phyloP scores from a whole-genome alignment of 2,113 vertebrate species.

The Willisornis vidua region DNA sequence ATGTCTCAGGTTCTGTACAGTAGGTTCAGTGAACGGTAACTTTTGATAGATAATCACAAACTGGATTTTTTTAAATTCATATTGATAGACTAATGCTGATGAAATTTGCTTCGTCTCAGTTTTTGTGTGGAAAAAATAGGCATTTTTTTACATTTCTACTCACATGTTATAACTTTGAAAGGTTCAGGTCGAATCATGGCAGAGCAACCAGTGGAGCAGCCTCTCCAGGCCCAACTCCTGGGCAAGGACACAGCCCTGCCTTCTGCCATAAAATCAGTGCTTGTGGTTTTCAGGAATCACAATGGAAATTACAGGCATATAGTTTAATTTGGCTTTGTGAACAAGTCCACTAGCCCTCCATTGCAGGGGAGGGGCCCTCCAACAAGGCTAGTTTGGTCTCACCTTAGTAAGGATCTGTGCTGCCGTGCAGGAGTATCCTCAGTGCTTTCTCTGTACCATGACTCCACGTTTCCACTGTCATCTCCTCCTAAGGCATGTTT shows the following conservation, averaged over 20 bases:
- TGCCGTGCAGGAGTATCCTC: neutral
- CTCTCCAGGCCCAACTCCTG: neutral
- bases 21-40: constrained; percentile 1
- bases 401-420: neutral
- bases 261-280: rapidly evolving
- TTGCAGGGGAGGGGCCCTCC: rapidly evolving
- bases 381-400: neutral
- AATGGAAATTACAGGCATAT: neutral
- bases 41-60: neutral
- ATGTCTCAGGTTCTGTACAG: neutral
- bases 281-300: neutral
- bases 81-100: neutral
- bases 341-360: neutral
- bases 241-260: rapidly evolving
- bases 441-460: neutral
- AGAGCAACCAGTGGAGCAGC: neutral
- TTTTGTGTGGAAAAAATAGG: neutral
- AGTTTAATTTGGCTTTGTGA: neutral
- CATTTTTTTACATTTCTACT: neutral
- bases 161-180: neutral
- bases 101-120: neutral
- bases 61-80: neutral
- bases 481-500: neutral
- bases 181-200: neutral
- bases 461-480: neutral